Evolutionary conservation across 2,888 invertebrate species (phyloP), one percentile per base, ranked within the genome.

Genomic region (Parnassius orleans): DNA sequence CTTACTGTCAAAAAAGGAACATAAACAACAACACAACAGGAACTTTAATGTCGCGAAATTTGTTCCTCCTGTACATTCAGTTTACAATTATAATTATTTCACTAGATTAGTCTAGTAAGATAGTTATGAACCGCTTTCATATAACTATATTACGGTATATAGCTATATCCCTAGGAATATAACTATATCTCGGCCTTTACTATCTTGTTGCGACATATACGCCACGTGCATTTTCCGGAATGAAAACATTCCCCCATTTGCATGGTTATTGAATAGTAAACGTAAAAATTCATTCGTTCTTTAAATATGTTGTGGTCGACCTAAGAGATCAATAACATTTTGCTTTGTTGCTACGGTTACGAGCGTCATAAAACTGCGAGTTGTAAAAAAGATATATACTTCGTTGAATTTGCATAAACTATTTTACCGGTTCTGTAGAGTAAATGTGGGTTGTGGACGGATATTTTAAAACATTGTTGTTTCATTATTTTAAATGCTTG

Each of bases 391-490:
- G 57, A 48, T 33, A 33, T 33, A 33, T 46, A 61, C 61, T 57
- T 19, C 51, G 44, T 56, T 5, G 56, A 56, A 61, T 61, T 57
- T 61, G 53, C 57, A 61, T 61, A 61, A 61, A 61, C 61, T 61
- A 61, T 57, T 57, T 61, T 53, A 57, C 53, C 19, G 57, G 42
- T 57, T 33, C 44, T 54, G 43, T 47, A 24, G 42, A 15, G 46
- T 10, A 51, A 48, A 44, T 44, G 11, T 15, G 43, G 43, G 51
- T 12, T 24, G 7, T 10, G 24, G 19, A 19, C 9, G 19, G 52
- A 24, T 19, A 12, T 52, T 33, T 11, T 33, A 51, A 51, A 51
- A 15, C 11, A 12, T 10, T 51, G 11, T 14, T 48, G 48, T 14
- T 2, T 9, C 7, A 14, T 14, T 5, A n/a, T 48, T 14, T 48